Evolutionary conservation across 2,797 vertebrate species (phyloP).

Genomic region (Karalla daura): DNA sequence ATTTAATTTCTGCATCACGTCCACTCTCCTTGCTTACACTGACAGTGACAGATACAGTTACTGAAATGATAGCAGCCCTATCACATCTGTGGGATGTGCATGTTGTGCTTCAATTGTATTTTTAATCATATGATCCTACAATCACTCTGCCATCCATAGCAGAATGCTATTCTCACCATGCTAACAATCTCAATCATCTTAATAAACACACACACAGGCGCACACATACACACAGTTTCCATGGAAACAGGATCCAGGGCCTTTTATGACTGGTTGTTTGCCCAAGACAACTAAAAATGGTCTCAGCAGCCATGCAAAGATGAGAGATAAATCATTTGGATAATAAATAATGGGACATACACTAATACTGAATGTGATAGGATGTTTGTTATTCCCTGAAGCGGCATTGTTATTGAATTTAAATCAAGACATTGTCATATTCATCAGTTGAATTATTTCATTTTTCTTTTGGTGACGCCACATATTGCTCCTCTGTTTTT

Average conservation of each 20-base stretch:
- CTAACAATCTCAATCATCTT: slow-evolving; percentile 74
- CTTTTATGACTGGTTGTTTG: slow-evolving; percentile 80
- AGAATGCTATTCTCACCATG: slow-evolving; percentile 57
- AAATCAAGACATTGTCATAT: slow-evolving; percentile 9
- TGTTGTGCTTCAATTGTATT: slow-evolving; percentile 38
- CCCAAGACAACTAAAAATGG: slow-evolving; percentile 74
- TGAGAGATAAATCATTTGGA: slow-evolving; percentile 60
- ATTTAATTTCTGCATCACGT: not conserved
- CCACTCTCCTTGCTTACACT: not conserved
- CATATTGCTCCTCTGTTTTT: not conserved
- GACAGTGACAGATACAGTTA: slow-evolving; percentile 5
- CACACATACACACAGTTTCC: slow-evolving; percentile 77
- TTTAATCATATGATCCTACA: slow-evolving; percentile 40
- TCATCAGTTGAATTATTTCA: slow-evolving; percentile 3
- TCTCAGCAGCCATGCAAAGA: slow-evolving; percentile 69
- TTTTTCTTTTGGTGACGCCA: slow-evolving; percentile 16
- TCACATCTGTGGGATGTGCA: slow-evolving; percentile 35
- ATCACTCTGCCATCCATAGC: slow-evolving; percentile 51
- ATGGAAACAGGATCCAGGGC: slow-evolving; percentile 81
- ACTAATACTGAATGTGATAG: slow-evolving; percentile 12
- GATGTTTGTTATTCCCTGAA: slow-evolving; percentile 30
- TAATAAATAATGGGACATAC: slow-evolving; percentile 52
- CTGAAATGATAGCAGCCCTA: slow-evolving; percentile 8
- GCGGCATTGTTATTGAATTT: slow-evolving; percentile 12
- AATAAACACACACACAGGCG: slow-evolving; percentile 63